phyloP scores from a whole-genome alignment of 2,113 vertebrate genomes.

The Oncorhynchus masou region DNA sequence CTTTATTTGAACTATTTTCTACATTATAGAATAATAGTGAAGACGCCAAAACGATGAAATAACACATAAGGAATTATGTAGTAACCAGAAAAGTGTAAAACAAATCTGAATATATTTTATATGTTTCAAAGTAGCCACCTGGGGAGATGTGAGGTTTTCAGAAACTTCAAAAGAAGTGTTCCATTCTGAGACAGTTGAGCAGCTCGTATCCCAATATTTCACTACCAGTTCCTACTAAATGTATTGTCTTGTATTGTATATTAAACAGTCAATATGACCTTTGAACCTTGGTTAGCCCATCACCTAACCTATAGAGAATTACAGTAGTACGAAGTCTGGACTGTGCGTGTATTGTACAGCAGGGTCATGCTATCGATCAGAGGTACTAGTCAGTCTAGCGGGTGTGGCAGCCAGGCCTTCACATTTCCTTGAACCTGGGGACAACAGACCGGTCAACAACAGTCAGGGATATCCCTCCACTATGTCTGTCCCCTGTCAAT shows the following conservation, averaged over 20 bases:
- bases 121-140: background rate
- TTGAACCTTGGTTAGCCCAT: slow-evolving; percentile 41
- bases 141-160: slow-evolving; percentile 52
- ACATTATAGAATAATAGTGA: too few species aligned
- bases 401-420: slow-evolving; percentile 39
- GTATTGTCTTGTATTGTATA: too few species aligned
- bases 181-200: slow-evolving; percentile 22
- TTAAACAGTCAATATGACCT: too few species aligned
- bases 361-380: slow-evolving; percentile 49
- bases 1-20: too few species aligned
- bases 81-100: too few species aligned
- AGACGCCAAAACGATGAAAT: too few species aligned
- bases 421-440: slow-evolving; percentile 37
- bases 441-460: background rate
- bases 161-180: slow-evolving; percentile 33
- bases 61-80: too few species aligned
- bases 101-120: too few species aligned
- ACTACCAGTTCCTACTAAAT: too few species aligned
- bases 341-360: background rate
- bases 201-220: slow-evolving; percentile 35
- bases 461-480: slow-evolving; percentile 47
- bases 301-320: slow-evolving; percentile 37
- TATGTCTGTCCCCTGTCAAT: slow-evolving; percentile 42
- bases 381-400: slow-evolving; percentile 17
- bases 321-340: slow-evolving; percentile 13